Conservation (phyloP, 2,888 invertebrate species). For the Globia sparganii region DNA sequence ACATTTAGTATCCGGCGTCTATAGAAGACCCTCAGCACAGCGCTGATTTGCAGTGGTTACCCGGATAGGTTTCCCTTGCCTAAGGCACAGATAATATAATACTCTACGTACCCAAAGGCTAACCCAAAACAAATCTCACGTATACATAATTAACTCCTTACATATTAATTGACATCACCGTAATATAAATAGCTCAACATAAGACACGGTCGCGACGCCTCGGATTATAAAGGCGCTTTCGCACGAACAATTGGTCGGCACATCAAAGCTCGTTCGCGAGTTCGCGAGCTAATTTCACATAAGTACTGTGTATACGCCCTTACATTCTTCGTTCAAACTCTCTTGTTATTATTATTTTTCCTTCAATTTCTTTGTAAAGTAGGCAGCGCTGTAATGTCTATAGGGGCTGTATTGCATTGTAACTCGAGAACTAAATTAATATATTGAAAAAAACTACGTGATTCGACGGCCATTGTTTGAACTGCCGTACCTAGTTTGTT, state of each 20-base stretch:
- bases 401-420: constrained; percentile 80
- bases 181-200: constrained; percentile 64
- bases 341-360: constrained; percentile 84
- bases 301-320: constrained; percentile 87
- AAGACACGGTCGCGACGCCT: constrained; percentile 77
- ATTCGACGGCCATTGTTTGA: constrained; percentile 85
- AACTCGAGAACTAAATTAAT: constrained; percentile 89
- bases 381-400: constrained; percentile 80
- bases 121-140: constrained; percentile 17
- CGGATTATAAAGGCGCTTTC: constrained; percentile 85
- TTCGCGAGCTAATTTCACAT: constrained; percentile 88
- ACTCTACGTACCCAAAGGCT: neutral
- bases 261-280: constrained; percentile 86
- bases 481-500: constrained; percentile 84
- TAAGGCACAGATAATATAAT: no score
- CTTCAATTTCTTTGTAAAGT: constrained; percentile 86
- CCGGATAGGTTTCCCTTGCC: no score
- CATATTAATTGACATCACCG: constrained; percentile 58
- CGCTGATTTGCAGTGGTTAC: no score
- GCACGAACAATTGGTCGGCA: constrained; percentile 86
- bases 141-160: constrained; percentile 56
- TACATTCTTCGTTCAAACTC: constrained; percentile 73
- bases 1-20: no score
- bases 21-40: no score
- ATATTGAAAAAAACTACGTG: constrained; percentile 85